A percentile compares a stretch with the other conserved stretches of the same genome.
Conservation (phyloP, 2,113 vertebrate genomes). For the Diglossa brunneiventris region DNA sequence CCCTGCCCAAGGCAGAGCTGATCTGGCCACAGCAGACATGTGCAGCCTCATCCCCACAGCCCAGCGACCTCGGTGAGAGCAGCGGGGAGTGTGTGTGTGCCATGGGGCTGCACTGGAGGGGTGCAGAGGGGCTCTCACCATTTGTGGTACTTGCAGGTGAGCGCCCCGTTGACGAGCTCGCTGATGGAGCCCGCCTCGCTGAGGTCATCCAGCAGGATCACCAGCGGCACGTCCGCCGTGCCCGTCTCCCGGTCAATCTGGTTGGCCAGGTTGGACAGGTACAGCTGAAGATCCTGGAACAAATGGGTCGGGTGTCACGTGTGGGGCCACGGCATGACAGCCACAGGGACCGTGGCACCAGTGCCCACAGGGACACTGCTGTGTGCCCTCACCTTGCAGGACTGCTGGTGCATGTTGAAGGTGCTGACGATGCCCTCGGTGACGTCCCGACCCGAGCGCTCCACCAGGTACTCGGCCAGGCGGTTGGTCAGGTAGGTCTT, state of each 20-base stretch:
- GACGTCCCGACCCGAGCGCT: constrained; percentile 82
- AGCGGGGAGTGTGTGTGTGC: accelerated
- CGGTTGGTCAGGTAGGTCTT: constrained; percentile 92
- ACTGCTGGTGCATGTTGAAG: constrained; percentile 96
- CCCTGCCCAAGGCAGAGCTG: accelerated
- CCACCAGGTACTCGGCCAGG: constrained; percentile 90
- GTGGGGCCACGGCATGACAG: accelerated
- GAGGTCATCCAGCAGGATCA: constrained; percentile 91
- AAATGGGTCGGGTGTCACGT: accelerated
- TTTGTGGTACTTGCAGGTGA: constrained; percentile 98
- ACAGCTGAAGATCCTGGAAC: constrained; percentile 89
- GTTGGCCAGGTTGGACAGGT: constrained; percentile 93
- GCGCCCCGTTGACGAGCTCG: constrained; percentile 90
- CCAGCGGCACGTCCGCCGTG: constrained; percentile 84
- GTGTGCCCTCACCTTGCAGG: constrained; percentile 82
- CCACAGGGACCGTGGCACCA: accelerated
- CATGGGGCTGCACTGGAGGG: accelerated
- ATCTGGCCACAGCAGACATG: background rate
- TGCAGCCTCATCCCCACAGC: background rate
- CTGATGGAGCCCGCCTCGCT: constrained; percentile 86
- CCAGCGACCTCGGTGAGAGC: background rate
- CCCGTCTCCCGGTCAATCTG: constrained; percentile 90
- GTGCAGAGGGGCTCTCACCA: constrained; percentile 75
- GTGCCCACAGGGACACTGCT: too few species aligned
- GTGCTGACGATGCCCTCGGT: constrained; percentile 81